A percentile compares a stretch with the other conserved stretches of the same genome.
Conservation (phyloP, 2,113 vertebrate genomes). For the Bufo bufo region DNA sequence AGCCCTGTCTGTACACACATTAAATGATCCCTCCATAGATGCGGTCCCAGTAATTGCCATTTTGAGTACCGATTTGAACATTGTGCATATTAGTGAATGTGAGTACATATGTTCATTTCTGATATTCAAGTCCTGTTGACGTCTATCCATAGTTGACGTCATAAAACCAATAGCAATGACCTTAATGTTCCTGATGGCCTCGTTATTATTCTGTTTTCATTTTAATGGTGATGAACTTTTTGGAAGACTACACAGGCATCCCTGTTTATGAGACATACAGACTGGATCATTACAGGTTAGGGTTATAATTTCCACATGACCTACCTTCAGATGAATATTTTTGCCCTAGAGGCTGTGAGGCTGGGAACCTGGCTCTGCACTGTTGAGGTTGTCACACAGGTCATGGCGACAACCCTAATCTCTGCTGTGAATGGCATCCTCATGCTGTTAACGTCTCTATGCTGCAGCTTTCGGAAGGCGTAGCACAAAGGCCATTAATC, state of each 20-base stretch:
- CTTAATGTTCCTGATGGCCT: not conserved
- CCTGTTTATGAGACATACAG: slow-evolving; percentile 11
- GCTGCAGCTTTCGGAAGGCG: not conserved
- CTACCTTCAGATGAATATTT: slow-evolving; percentile 53
- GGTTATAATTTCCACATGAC: slow-evolving; percentile 57
- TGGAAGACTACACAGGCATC: not conserved
- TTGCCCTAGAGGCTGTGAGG: slow-evolving; percentile 59
- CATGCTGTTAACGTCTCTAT: slow-evolving; percentile 3
- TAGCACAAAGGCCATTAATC: slow-evolving; percentile 7
- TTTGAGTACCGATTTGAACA: no score
- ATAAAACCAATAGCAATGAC: no score
- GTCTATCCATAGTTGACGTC: no score
- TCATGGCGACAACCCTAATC: slow-evolving; percentile 55
- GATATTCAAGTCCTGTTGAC: no score
- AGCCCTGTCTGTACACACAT: no score
- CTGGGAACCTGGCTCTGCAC: slow-evolving; percentile 26
- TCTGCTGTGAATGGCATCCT: slow-evolving; percentile 45
- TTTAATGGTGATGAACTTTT: not conserved
- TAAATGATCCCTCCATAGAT: no score
- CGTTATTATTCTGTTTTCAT: not conserved
- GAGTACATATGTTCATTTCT: no score
- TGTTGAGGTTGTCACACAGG: slow-evolving; percentile 54
- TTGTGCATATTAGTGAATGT: no score
- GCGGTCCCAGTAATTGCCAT: no score
- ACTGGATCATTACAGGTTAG: slow-evolving; percentile 44